These are phyloP conservation scores for Pocillopora damicornis DNA, from an alignment of 64 coral and sea anemone species.

Conservation along the genomic window DNA sequence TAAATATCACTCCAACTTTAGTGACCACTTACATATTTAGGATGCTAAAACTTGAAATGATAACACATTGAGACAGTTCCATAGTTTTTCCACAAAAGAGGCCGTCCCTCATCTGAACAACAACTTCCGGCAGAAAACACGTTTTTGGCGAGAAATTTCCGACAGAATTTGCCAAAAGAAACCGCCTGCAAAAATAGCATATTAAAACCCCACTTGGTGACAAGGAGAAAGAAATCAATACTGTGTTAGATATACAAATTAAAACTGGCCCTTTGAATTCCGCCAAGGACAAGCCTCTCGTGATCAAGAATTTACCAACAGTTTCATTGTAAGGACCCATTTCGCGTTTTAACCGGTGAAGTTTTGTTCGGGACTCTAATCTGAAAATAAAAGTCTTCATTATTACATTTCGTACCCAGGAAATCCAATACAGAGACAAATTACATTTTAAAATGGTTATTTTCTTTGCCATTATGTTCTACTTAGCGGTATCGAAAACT, in stretches of 20 bases:
- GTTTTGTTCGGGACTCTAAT: not conserved
- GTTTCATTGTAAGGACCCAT: not conserved
- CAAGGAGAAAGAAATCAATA: slow-evolving; percentile 19
- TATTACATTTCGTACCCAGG: not conserved
- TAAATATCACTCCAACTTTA: slow-evolving; percentile 11
- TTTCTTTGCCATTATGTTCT: not conserved
- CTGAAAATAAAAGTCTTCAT: slow-evolving; percentile 17
- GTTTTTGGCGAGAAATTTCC: slow-evolving; percentile 22
- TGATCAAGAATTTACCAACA: not conserved
- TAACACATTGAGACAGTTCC: not conserved
- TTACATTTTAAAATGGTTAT: slow-evolving; percentile 32
- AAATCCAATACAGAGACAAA: slow-evolving; percentile 22
- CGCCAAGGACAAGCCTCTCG: not conserved
- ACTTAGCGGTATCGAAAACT: slow-evolving; percentile 24
- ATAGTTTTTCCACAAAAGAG: not conserved
- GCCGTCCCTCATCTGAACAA: not conserved
- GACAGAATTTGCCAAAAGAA: slow-evolving; percentile 16
- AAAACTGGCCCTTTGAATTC: not conserved
- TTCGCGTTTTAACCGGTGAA: slow-evolving; percentile 1
- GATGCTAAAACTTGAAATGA: not conserved
- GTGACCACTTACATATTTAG: not conserved
- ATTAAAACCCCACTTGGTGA: slow-evolving; percentile 25
- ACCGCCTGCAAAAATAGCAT: slow-evolving; percentile 47
- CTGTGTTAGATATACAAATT: slow-evolving; percentile 8
- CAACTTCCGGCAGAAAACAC: slow-evolving; percentile 21